Evolutionary conservation across 2,113 vertebrate genomes (phyloP).

Genomic region (Xiphophorus couchianus): DNA sequence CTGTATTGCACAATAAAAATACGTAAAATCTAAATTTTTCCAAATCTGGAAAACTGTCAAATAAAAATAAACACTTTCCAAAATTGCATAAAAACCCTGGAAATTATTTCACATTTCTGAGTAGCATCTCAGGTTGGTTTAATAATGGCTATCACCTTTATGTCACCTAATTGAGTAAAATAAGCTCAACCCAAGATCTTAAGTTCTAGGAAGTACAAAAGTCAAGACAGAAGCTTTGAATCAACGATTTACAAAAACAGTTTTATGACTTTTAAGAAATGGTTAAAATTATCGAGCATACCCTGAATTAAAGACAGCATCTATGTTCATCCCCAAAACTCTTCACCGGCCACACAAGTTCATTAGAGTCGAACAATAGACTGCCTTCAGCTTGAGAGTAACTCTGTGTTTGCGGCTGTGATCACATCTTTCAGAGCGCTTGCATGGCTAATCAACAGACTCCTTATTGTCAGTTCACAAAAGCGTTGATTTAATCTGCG

Average conservation of each 20-base stretch:
- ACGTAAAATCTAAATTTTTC: background rate
- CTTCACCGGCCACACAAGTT: conserved; percentile 48
- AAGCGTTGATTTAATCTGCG: conserved; percentile 74
- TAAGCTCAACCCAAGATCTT: conserved; percentile 41
- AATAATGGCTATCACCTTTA: conserved; percentile 24
- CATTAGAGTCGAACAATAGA: conserved; percentile 61
- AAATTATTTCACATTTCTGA: background rate
- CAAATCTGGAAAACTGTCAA: background rate
- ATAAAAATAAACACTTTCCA: no score
- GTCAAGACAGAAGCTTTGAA: background rate
- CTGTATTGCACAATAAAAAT: background rate
- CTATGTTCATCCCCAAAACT: conserved; percentile 44
- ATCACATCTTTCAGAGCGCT: conserved; percentile 56
- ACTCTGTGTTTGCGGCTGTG: conserved; percentile 50
- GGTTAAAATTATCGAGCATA: conserved; percentile 11
- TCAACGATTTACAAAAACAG: background rate
- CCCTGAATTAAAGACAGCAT: conserved; percentile 22
- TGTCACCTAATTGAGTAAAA: conserved; percentile 46
- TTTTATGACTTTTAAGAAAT: background rate
- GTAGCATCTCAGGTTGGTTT: no score
- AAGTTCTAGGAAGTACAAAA: conserved; percentile 58
- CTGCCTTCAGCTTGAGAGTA: conserved; percentile 39
- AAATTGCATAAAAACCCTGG: background rate
- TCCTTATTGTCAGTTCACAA: conserved; percentile 69
- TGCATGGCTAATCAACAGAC: conserved; percentile 60